Percentiles rank a stretch among this genome's conserved stretches.
phyloP scores from a whole-genome alignment of 2,888 invertebrate genomes.

The Quadroppia sp. region DNA sequence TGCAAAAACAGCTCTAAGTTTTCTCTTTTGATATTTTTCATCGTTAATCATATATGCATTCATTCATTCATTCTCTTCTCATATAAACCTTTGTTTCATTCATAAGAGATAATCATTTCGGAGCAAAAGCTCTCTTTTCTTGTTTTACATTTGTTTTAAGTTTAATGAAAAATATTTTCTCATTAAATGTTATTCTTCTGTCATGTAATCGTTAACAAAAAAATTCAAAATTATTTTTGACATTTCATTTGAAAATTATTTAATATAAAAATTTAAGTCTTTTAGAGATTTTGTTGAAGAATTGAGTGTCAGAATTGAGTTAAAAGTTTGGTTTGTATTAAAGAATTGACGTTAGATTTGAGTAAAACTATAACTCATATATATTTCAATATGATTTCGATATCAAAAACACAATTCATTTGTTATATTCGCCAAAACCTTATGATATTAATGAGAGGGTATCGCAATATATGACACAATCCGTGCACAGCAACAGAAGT shows the following conservation, averaged over 20 bases:
- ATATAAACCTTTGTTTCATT: neutral
- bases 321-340: neutral
- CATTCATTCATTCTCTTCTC: neutral
- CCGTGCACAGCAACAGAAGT: slow-evolving; percentile 3
- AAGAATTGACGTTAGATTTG: neutral
- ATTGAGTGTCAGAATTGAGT: neutral
- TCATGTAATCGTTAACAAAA: too few species aligned
- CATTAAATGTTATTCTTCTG: neutral
- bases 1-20: neutral
- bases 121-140: neutral
- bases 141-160: neutral
- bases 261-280: neutral
- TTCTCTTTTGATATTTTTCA: slow-evolving; percentile 3
- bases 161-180: neutral
- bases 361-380: neutral
- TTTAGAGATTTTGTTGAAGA: neutral
- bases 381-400: neutral
- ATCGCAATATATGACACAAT: slow-evolving; percentile 1
- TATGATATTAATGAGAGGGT: neutral
- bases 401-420: neutral
- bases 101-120: neutral
- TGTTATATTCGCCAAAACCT: neutral
- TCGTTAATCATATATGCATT: slow-evolving; percentile 9
- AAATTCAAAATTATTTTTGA: too few species aligned
- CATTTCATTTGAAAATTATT: too few species aligned